Percentiles rank a stretch among this genome's conserved stretches.
phyloP scores from a whole-genome alignment of 2,888 invertebrate species.

The Rotaria macrura region DNA sequence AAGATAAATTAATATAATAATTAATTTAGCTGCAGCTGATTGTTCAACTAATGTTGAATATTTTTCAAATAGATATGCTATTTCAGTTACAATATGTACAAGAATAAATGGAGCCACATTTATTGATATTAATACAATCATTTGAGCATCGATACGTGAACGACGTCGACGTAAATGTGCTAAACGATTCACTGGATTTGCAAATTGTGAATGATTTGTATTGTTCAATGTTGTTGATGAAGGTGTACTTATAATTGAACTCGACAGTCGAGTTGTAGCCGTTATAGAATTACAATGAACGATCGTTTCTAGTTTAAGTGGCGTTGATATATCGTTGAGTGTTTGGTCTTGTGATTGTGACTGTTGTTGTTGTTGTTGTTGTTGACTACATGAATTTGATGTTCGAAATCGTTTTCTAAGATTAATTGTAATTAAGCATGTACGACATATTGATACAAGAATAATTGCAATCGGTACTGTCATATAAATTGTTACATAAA shows the following conservation, averaged over 20 bases:
- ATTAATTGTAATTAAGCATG: slow-evolving; percentile 15
- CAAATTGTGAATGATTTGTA: background rate
- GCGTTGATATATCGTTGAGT: background rate
- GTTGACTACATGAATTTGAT: background rate
- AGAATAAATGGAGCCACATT: slow-evolving; percentile 4
- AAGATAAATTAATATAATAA: background rate
- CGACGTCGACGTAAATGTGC: background rate
- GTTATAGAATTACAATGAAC: background rate
- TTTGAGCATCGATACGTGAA: background rate
- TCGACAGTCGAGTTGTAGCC: background rate
- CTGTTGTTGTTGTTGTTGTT: background rate
- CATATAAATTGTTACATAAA: background rate
- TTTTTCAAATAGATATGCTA: slow-evolving; percentile 15
- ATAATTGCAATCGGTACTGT: background rate
- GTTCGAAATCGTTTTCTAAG: background rate
- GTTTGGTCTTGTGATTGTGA: background rate
- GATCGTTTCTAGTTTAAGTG: background rate
- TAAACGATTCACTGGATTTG: background rate
- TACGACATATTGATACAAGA: slow-evolving; percentile 15
- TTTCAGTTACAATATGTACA: slow-evolving; percentile 12
- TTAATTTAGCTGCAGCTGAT: background rate
- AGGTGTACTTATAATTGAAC: background rate
- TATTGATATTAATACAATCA: background rate
- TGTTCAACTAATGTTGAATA: background rate
- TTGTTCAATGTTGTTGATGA: background rate